Conservation (phyloP, 2,797 vertebrate genomes). For the Helarctos malayanus region DNA sequence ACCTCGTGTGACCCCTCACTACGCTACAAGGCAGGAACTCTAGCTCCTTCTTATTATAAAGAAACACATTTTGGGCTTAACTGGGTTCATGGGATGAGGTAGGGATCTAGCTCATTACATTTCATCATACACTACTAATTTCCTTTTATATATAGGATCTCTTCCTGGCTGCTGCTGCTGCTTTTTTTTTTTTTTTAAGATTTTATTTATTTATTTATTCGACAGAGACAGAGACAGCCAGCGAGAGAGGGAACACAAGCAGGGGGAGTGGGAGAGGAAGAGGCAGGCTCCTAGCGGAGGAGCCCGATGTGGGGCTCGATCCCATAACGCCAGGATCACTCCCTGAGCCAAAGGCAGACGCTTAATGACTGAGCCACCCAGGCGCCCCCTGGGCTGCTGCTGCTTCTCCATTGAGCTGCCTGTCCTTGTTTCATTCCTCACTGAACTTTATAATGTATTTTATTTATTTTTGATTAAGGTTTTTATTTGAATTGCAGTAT, state of each 20-base stretch:
- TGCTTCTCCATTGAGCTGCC: background rate
- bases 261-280: too few species aligned
- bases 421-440: background rate
- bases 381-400: background rate
- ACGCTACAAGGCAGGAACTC: background rate
- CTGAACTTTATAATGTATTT: background rate
- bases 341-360: too few species aligned
- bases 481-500: background rate
- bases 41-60: background rate
- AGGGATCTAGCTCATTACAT: background rate
- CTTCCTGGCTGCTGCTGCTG: background rate
- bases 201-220: too few species aligned
- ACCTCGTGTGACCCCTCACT: background rate
- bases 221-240: too few species aligned
- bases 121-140: background rate
- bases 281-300: too few species aligned
- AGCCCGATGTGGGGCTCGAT: too few species aligned
- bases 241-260: too few species aligned
- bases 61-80: background rate
- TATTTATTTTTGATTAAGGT: background rate
- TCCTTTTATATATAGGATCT: background rate
- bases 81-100: background rate
- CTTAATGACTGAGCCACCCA: too few species aligned
- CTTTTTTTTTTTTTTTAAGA: too few species aligned
- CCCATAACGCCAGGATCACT: too few species aligned